These are phyloP conservation scores for Bombylius discolor DNA, from an alignment of 2,888 invertebrate species.

Conservation along the genomic window DNA sequence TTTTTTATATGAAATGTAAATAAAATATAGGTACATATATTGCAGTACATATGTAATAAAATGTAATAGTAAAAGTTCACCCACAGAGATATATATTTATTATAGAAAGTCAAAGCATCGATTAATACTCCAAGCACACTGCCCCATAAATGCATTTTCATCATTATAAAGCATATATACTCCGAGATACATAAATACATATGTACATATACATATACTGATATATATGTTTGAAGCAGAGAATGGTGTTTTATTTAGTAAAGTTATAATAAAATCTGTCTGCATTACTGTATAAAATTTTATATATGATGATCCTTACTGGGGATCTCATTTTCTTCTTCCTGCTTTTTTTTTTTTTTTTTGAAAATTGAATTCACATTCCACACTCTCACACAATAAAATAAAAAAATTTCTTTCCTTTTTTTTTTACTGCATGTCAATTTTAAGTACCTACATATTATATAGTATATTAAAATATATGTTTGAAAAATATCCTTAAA, in stretches of 20 bases:
- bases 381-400: not conserved
- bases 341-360: not conserved
- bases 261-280: too few relatives aligned
- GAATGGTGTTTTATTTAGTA: too few relatives aligned
- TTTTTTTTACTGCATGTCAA: too few relatives aligned
- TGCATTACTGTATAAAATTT: not conserved
- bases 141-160: not conserved
- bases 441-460: too few relatives aligned
- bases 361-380: not conserved
- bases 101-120: not conserved
- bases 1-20: too few relatives aligned
- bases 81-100: not conserved
- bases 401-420: constrained; percentile 3
- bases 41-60: not conserved
- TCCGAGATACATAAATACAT: too few relatives aligned
- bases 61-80: not conserved
- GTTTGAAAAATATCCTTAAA: too few relatives aligned
- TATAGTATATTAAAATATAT: too few relatives aligned
- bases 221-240: too few relatives aligned
- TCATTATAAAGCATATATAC: not conserved
- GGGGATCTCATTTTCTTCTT: not conserved
- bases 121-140: not conserved
- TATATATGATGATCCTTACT: not conserved
- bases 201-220: too few relatives aligned
- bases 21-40: not conserved